Conservation (phyloP, 2,797 vertebrate species). For the Platyrinchus mystaceus region DNA sequence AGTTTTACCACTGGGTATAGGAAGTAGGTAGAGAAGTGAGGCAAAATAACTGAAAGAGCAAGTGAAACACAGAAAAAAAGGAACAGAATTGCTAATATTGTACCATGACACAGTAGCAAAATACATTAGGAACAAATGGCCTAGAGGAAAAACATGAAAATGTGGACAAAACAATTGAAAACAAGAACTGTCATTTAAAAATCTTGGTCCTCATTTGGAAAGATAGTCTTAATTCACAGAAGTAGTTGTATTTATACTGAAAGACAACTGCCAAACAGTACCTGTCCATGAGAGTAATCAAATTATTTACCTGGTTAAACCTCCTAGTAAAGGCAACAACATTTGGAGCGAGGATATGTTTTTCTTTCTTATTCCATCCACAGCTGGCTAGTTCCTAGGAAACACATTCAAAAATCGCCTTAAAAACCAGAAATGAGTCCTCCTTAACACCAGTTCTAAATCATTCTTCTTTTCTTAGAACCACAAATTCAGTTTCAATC, state of each 20-base stretch:
- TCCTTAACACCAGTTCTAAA: neutral
- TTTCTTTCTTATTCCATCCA: constrained; percentile 96
- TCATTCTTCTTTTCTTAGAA: neutral
- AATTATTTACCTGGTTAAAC: constrained; percentile 90
- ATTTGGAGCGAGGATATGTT: constrained; percentile 92
- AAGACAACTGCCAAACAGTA: neutral
- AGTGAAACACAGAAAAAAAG: neutral
- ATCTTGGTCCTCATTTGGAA: neutral
- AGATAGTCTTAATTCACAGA: neutral
- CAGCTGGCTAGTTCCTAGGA: constrained; percentile 92
- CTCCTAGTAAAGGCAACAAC: constrained; percentile 95
- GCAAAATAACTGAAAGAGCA: neutral
- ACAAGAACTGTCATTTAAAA: neutral
- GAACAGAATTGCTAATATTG: neutral
- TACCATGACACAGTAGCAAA: neutral
- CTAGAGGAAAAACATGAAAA: neutral
- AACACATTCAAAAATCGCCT: constrained; percentile 33
- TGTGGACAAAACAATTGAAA: neutral
- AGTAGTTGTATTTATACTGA: neutral
- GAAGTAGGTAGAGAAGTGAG: neutral
- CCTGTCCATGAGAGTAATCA: neutral
- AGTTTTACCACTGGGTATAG: neutral
- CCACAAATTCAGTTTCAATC: neutral
- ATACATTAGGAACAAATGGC: neutral
- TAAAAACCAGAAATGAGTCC: neutral